Conservation (phyloP, 1,140 invertebrate genomes). For the Cotesia chilonis region DNA sequence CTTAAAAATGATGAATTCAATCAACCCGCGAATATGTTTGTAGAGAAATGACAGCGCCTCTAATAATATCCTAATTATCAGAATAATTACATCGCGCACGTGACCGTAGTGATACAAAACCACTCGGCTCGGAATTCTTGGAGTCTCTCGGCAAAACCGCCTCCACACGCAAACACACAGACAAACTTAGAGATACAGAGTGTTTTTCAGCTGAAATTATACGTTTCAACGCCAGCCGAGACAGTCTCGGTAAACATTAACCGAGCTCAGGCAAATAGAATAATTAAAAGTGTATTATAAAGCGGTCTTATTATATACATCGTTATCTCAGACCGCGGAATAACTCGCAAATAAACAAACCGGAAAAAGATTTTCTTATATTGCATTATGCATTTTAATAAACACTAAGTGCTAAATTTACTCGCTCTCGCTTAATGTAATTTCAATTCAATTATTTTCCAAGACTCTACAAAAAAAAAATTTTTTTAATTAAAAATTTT, state of each 20-base stretch:
- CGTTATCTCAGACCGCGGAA: slow-evolving; percentile 29
- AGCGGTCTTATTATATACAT: slow-evolving; percentile 28
- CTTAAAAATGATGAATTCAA: background rate
- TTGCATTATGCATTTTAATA: background rate
- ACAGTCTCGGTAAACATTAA: slow-evolving; percentile 40
- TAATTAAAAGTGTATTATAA: slow-evolving; percentile 58
- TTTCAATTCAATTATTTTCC: too few relatives aligned
- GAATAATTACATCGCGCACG: slow-evolving; percentile 46
- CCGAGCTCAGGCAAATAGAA: slow-evolving; percentile 52
- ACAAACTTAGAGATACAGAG: background rate
- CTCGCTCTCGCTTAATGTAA: too few relatives aligned
- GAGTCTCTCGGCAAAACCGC: too few relatives aligned
- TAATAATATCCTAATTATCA: slow-evolving; percentile 55
- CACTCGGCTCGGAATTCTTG: too few relatives aligned
- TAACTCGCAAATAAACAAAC: slow-evolving; percentile 26
- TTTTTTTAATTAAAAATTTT: too few relatives aligned
- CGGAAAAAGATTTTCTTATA: background rate
- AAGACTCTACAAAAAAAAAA: too few relatives aligned
- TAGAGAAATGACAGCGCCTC: slow-evolving; percentile 36
- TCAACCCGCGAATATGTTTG: background rate
- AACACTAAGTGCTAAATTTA: too few relatives aligned
- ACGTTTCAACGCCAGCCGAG: slow-evolving; percentile 32
- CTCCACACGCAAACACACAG: background rate
- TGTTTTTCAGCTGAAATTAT: slow-evolving; percentile 45
- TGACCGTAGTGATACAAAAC: slow-evolving; percentile 30